These are phyloP conservation scores for Picathartes gymnocephalus DNA, from an alignment of 2,113 vertebrate species.

Conservation along the genomic window DNA sequence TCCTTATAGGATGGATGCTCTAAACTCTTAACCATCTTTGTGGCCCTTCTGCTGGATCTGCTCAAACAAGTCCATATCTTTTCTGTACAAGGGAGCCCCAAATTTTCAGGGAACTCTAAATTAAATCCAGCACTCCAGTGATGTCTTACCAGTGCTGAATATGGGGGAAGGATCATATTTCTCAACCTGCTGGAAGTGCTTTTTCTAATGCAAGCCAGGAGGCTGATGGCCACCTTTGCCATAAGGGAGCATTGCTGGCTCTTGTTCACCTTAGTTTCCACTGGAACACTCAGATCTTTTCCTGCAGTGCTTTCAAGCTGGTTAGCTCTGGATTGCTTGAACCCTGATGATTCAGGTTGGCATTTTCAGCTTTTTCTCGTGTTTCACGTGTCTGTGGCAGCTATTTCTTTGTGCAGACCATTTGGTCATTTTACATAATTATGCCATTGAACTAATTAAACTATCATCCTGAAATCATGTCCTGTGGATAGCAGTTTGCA, in stretches of 20 bases:
- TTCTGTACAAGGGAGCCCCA: neutral
- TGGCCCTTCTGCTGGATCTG: neutral
- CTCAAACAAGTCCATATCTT: neutral
- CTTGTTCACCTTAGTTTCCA: neutral
- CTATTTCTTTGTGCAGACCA: neutral
- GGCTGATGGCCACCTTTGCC: neutral
- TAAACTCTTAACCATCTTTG: neutral
- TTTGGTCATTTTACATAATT: neutral
- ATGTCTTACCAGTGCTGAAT: neutral
- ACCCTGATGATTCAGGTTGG: neutral
- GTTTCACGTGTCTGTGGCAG: neutral
- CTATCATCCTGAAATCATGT: neutral
- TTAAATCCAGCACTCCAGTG: neutral
- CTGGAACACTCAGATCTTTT: neutral
- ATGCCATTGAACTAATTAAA: neutral
- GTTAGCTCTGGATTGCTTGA: neutral
- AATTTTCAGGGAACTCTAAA: neutral
- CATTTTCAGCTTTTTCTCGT: neutral
- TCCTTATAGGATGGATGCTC: neutral
- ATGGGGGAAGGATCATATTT: neutral
- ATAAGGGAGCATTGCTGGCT: neutral
- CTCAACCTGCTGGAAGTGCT: neutral
- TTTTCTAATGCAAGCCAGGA: neutral
- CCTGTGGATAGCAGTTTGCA: neutral
- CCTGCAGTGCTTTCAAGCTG: neutral